phyloP scores from a whole-genome alignment of 2,797 vertebrate genomes.

The Saxicola maurus region DNA sequence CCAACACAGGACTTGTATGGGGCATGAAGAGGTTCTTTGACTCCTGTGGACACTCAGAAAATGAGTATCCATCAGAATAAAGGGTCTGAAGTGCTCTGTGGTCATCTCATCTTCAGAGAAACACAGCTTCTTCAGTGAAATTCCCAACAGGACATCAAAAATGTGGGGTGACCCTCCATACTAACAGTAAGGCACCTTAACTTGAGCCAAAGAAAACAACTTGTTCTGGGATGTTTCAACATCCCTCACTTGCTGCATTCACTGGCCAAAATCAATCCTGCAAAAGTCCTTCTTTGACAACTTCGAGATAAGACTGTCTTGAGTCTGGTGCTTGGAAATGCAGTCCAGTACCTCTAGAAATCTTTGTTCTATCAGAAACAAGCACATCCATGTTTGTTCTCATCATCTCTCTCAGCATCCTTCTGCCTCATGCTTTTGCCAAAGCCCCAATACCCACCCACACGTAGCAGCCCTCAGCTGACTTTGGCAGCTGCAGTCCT shows the following conservation, averaged over 20 bases:
- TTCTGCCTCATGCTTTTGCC: not conserved
- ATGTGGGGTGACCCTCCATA: not conserved
- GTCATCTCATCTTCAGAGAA: not conserved
- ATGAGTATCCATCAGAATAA: not conserved
- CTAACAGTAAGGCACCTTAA: not conserved
- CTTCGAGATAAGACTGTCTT: not conserved
- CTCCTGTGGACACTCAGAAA: not conserved
- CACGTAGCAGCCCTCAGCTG: accelerated
- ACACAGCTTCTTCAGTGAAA: accelerated
- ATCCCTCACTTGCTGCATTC: not conserved
- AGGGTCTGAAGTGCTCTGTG: not conserved
- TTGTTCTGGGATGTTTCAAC: not conserved
- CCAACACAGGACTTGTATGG: not conserved
- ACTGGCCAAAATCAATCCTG: not conserved
- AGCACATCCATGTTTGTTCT: not conserved
- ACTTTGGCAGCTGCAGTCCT: not conserved
- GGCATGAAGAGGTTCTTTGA: not conserved
- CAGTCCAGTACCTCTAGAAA: not conserved
- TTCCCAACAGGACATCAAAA: not conserved
- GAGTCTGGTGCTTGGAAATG: not conserved
- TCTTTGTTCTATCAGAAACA: not conserved
- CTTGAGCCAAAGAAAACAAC: not conserved
- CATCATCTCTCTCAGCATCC: not conserved
- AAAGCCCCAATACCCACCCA: not conserved
- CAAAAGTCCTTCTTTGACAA: not conserved